Conservation (phyloP, 2,797 vertebrate genomes). For the Atherinosoma microstoma region DNA sequence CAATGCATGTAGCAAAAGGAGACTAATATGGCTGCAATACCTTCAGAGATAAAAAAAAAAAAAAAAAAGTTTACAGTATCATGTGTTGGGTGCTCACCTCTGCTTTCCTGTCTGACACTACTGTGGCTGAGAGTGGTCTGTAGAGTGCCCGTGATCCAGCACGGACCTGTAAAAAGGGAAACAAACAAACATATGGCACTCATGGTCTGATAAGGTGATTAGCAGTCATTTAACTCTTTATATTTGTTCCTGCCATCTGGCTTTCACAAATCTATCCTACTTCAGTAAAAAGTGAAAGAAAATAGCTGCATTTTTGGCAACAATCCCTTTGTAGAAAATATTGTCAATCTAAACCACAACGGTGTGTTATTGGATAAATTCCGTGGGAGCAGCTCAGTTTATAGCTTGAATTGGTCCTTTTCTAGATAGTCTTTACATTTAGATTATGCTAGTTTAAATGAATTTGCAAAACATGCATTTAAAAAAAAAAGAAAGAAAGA, state of each 20-base stretch:
- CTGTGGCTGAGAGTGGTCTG: constrained; percentile 87
- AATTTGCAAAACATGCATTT: too few relatives aligned
- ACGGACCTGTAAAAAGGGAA: constrained; percentile 80
- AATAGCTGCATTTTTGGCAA: not conserved
- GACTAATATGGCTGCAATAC: not conserved
- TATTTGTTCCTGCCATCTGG: not conserved
- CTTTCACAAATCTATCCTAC: not conserved
- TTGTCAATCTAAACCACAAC: not conserved
- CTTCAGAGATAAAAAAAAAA: not conserved
- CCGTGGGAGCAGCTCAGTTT: too few relatives aligned
- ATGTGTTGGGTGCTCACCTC: constrained; percentile 80
- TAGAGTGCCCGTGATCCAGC: constrained; percentile 85
- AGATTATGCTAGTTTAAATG: fast-evolving
- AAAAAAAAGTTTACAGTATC: too few relatives aligned
- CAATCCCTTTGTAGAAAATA: not conserved
- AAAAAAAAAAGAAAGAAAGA: too few relatives aligned
- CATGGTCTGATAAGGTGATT: not conserved
- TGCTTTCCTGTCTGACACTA: constrained; percentile 83
- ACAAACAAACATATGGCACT: not conserved
- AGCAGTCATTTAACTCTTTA: not conserved
- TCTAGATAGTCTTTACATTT: not conserved
- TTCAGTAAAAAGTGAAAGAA: not conserved
- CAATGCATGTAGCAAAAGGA: not conserved
- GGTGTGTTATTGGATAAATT: not conserved
- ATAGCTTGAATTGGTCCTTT: not conserved